Evolutionary conservation across 2,888 invertebrate species (phyloP), one percentile per base, ranked within the genome.

Genomic region (Protodeltote pygarga): DNA sequence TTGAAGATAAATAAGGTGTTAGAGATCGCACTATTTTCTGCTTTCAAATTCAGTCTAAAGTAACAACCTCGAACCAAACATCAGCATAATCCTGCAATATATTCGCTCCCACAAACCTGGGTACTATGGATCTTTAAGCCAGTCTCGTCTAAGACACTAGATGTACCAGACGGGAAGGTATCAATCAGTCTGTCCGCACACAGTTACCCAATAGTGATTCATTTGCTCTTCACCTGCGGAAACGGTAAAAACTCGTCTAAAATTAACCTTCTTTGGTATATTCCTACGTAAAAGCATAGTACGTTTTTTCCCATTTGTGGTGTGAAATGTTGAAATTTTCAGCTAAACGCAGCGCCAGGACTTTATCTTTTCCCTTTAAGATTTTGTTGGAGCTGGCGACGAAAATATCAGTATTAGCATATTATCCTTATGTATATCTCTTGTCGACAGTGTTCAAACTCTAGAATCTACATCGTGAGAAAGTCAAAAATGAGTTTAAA

Each of bases 171-270:
- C 38, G 42, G 64, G 66, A 64, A 61, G 64, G 46, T 65, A 65
- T 64, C 64, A 64, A 64, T 64, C 64, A 65, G 49, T 24, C 51
- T 45, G 48, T 41, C 47, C 52, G 38, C 44, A 13, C 38, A 16
- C 40, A 49, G 32, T 35, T 32, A 47, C 40, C 46, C 50, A 64
- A 55, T 38, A 57, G 62, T 61, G 62, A 62, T 65, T 65, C 58
- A 64, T 63, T 40, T 41, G 57, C 21, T 38, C 48, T 64, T 27
- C 16, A 25, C 28, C 23, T 25, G 45, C 45, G 44, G 34, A 33
- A 55, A n/a, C n/a, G 19, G 34, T 20, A 46, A 60, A 60, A 54
- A 50, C 33, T 34, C 23, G 10, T 28, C 54, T 41, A 39, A 64
- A 64, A 52, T 51, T 58, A 63, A 15, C 31, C 45, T 35, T 5